A percentile compares a stretch with the other conserved stretches of the same genome.
phyloP scores from a whole-genome alignment of 1,140 invertebrate genomes.

The Zeugodacus cucurbitae region DNA sequence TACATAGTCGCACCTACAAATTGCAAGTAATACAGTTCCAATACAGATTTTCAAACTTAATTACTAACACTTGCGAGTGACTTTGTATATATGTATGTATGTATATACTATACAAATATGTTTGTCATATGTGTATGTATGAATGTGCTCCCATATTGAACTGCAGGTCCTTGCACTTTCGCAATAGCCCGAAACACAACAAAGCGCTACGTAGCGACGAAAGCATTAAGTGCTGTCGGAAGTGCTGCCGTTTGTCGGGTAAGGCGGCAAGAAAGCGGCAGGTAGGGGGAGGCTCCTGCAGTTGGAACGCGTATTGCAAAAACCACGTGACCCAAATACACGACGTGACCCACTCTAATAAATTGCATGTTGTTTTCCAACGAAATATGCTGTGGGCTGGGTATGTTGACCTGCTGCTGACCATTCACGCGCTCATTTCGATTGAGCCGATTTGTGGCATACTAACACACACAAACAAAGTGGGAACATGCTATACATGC shows the following conservation, averaged over 20 bases:
- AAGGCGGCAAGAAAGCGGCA: not conserved
- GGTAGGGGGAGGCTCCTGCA: not conserved
- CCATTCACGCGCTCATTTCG: not conserved
- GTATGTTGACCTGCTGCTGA: not conserved
- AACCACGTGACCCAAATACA: slow-evolving; percentile 1
- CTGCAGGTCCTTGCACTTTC: slow-evolving; percentile 14
- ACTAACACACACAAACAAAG: not conserved
- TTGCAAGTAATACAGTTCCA: not conserved
- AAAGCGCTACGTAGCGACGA: not conserved
- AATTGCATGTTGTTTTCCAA: slow-evolving; percentile 8
- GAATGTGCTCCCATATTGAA: not conserved
- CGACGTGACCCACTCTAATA: slow-evolving; percentile 12
- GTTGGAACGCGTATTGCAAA: not conserved
- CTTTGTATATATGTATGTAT: not conserved
- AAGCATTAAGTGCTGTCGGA: not conserved
- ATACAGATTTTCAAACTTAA: not conserved
- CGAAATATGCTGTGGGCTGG: not conserved
- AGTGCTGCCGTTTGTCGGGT: not conserved
- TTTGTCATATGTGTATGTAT: not conserved
- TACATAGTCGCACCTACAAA: not conserved
- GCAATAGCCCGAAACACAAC: not conserved
- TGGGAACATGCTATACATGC: not conserved
- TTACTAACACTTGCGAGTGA: not conserved
- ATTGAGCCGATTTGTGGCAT: not conserved
- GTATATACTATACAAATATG: not conserved